phyloP scores from a whole-genome alignment of 92 coral and sea anemone genomes.

The Micromussa lordhowensis region DNA sequence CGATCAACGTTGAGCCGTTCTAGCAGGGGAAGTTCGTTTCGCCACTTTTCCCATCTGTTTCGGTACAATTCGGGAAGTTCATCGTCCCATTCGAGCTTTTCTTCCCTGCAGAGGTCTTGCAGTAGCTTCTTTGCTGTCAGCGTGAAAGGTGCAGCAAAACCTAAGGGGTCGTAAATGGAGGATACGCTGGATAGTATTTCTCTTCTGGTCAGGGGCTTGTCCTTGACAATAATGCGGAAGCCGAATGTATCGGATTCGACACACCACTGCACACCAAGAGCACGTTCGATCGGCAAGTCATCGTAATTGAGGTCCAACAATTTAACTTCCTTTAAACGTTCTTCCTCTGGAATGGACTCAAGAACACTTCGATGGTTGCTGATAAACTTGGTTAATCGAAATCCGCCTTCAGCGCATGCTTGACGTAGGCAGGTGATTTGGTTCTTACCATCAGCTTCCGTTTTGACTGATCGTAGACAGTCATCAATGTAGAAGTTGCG shows the following conservation, averaged over 20 bases:
- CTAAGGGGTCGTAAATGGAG: conserved; percentile 69
- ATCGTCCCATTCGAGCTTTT: conserved; percentile 74
- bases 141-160: conserved; percentile 64
- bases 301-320: conserved; percentile 42
- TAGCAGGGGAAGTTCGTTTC: conserved; percentile 53
- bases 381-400: conserved; percentile 61
- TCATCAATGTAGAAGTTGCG: too few relatives aligned
- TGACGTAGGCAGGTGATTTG: conserved; percentile 32
- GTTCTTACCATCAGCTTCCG: conserved; percentile 39
- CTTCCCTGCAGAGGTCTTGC: conserved; percentile 62
- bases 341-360: conserved; percentile 54
- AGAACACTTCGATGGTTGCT: conserved; percentile 44
- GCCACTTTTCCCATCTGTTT: conserved; percentile 75
- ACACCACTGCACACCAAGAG: conserved; percentile 72
- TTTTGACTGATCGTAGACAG: too few relatives aligned
- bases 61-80: conserved; percentile 62
- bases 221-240: conserved; percentile 47
- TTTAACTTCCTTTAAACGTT: conserved; percentile 44
- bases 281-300: conserved; percentile 63
- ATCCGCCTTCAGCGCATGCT: conserved; percentile 46
- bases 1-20: conserved; percentile 53
- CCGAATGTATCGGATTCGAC: conserved; percentile 64
- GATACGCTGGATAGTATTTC: conserved; percentile 69
- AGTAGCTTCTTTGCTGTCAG: conserved; percentile 63
- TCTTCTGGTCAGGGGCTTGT: conserved; percentile 72